Conservation (phyloP, 2,113 vertebrate species). For the Labrus mixtus region DNA sequence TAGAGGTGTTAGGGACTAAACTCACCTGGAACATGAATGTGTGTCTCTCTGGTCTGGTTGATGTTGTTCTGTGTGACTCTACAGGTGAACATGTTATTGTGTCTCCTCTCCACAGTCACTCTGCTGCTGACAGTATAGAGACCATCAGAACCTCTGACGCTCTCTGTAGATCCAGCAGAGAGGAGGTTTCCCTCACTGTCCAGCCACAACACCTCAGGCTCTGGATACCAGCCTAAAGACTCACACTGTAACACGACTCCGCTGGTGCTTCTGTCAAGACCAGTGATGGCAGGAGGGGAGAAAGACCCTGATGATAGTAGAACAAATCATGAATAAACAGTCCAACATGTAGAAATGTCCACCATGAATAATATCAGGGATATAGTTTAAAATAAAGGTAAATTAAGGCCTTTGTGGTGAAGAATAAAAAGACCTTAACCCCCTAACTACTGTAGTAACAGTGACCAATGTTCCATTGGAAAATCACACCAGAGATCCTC, state of each 20-base stretch:
- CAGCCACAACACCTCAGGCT: not conserved
- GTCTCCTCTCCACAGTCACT: conserved; percentile 13
- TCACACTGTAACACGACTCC: not conserved
- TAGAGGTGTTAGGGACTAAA: too few species aligned
- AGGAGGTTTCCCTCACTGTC: not conserved
- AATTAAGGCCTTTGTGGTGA: too few species aligned
- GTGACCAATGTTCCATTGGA: not conserved
- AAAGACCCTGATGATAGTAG: not conserved
- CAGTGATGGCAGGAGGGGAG: not conserved
- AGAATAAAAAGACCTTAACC: too few species aligned
- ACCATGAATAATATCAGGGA: too few species aligned
- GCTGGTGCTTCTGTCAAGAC: not conserved
- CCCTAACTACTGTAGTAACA: too few species aligned
- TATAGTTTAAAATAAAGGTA: too few species aligned
- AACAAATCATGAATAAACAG: too few species aligned
- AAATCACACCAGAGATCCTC: too few species aligned
- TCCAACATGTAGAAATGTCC: too few species aligned
- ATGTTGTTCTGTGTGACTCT: not conserved
- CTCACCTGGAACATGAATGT: not conserved
- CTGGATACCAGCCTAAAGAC: not conserved
- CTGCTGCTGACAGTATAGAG: conserved; percentile 16
- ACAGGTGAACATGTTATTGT: not conserved
- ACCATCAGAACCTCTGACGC: conserved; percentile 7
- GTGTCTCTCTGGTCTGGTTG: conserved; percentile 8
- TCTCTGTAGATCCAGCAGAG: conserved; percentile 19